These are phyloP conservation scores for Brachyhypopomus gauderio DNA, from an alignment of 2,113 vertebrate genomes.

Conservation along the genomic window DNA sequence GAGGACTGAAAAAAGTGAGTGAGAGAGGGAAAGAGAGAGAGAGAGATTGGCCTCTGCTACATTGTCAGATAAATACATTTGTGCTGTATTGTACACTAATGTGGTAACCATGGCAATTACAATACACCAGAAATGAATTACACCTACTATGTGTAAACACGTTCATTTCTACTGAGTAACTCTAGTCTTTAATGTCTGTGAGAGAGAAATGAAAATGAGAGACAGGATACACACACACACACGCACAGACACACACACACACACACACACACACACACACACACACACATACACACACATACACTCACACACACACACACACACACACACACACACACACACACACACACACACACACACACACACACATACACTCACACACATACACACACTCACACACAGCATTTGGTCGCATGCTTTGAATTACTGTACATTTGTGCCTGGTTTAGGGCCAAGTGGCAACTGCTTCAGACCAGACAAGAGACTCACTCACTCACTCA, in stretches of 20 bases:
- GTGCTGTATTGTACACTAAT: too few species aligned
- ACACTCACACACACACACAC: conserved; percentile 31
- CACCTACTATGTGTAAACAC: too few species aligned
- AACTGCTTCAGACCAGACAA: conserved; percentile 72
- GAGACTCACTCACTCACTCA: conserved; percentile 42
- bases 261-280: conserved; percentile 50
- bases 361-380: conserved; percentile 44
- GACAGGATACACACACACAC: conserved; percentile 4
- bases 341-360: conserved; percentile 46
- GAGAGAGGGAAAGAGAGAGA: conserved; percentile 21
- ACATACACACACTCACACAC: conserved; percentile 47
- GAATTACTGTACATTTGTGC: conserved; percentile 75
- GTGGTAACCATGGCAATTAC: too few species aligned
- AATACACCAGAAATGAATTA: too few species aligned
- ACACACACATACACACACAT: conserved; percentile 41
- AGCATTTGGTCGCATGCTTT: conserved; percentile 73
- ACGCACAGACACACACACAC: conserved; percentile 46
- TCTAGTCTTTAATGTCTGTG: too few species aligned
- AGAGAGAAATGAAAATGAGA: too few species aligned
- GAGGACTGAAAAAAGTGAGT: too few species aligned
- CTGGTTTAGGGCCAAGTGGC: conserved; percentile 67
- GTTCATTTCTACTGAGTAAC: too few species aligned
- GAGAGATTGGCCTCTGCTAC: too few species aligned
- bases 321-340: conserved; percentile 48
- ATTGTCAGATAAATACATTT: too few species aligned